Evolutionary conservation across 2,888 invertebrate species (phyloP), one percentile per base, ranked within the genome.

Genomic region (Camptogramma bilineatum): DNA sequence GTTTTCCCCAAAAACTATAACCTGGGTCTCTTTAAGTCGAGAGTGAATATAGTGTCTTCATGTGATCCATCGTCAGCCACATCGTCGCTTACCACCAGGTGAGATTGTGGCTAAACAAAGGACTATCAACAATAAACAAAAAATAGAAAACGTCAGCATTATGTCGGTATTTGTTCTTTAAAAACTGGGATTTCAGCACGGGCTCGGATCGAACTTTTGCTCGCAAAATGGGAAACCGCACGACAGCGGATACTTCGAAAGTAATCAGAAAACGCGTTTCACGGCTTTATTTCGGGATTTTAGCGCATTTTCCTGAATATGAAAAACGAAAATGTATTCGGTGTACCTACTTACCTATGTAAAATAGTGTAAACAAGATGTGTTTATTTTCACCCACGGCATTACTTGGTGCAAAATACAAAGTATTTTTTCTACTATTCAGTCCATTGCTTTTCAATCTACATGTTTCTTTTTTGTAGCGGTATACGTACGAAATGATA

Each of bases 151-250:
- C 0, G 28, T 28, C 28, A 28, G 31, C 18, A 13, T 31, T 18
- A 44, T n/a, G n/a, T 24, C 46, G 54, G 13, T n/a, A 0, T 7
- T 16, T 1, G 13, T 7, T 28, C 2, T 17, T 21, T 8, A 24
- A 16, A 44, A 44, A 17, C 17, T 0, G 2, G 0, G 4, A 17
- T 17, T 28, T 16, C 16, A 47, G 39, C 21, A 46, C 19, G 5
- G 18, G 28, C 21, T 18, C 48, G 16, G 56, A 48, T 44, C 28
- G 56, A 62, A 54, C 57, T 62, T 64, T 58, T 64, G 52, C 50
- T 53, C 24, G 54, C 54, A 54, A 61, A 55, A 61, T 61, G 61
- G 58, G 51, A 58, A 67, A 62, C 66, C 60, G 60, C 63, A 55
- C 47, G 53, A 47, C 46, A 50, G 24, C 51, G 53, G 39, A 60